Percentiles rank a stretch among this genome's conserved stretches.
These are phyloP conservation scores for Mycteria americana DNA, from an alignment of 2,797 vertebrate genomes.

Conservation along the genomic window DNA sequence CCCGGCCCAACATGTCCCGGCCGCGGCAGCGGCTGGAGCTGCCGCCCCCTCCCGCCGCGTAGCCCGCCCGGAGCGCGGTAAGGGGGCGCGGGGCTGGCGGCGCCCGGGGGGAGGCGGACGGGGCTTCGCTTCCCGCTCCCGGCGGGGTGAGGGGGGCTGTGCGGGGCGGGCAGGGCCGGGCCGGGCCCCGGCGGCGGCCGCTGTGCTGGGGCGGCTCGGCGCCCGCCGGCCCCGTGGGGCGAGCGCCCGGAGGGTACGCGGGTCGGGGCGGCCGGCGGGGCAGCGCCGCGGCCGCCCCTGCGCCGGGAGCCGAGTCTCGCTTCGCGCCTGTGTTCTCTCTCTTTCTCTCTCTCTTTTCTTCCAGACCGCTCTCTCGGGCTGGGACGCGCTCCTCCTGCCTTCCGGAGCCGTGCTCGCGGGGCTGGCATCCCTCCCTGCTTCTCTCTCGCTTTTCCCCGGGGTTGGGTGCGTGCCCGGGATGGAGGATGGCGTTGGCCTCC, in stretches of 20 bases:
- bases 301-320: background rate
- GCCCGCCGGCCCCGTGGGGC: background rate
- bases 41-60: background rate
- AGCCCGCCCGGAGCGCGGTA: background rate
- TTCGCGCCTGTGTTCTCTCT: background rate
- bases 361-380: conserved; percentile 17
- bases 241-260: background rate
- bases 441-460: background rate
- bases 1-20: conserved; percentile 50
- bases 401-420: background rate
- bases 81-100: background rate
- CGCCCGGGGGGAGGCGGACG: background rate
- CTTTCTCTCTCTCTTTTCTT: conserved; percentile 33
- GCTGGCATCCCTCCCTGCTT: background rate
- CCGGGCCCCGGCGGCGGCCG: background rate
- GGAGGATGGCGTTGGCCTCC: background rate
- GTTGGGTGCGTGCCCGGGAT: background rate
- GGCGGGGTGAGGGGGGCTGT: background rate
- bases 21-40: conserved; percentile 34
- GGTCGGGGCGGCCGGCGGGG: background rate
- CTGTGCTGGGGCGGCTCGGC: background rate
- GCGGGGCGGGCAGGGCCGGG: background rate
- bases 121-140: background rate
- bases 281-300: background rate
- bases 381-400: background rate